phyloP scores from a whole-genome alignment of 2,888 invertebrate genomes.

The Orchestes rusci region DNA sequence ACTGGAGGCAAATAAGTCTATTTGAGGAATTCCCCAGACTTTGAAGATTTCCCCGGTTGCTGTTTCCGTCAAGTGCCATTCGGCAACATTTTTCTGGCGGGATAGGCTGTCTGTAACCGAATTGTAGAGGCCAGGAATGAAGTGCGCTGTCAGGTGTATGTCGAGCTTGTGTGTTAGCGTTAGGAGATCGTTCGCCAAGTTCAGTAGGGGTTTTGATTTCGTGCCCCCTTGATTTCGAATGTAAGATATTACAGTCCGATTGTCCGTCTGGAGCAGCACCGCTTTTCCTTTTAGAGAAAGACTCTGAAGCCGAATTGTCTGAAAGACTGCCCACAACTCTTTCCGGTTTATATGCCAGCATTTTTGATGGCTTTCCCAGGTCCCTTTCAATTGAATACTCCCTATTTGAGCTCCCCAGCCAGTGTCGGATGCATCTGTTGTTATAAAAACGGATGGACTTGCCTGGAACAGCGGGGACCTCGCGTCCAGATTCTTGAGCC shows the following conservation, averaged over 20 bases:
- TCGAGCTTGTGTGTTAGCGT: too few species aligned
- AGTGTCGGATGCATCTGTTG: not conserved
- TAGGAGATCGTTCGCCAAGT: not conserved
- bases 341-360: not conserved
- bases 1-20: conserved; percentile 24
- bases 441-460: not conserved
- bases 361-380: not conserved
- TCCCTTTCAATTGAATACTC: not conserved
- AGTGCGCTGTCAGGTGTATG: not conserved
- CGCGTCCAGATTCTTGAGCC: not conserved
- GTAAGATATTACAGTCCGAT: not conserved
- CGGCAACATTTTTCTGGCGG: not conserved
- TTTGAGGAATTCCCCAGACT: conserved; percentile 22
- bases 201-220: not conserved
- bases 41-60: not conserved
- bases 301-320: not conserved
- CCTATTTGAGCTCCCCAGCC: conserved; percentile 1
- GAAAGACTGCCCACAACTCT: not conserved
- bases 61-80: not conserved
- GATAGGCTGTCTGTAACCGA: not conserved
- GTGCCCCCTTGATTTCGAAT: not conserved
- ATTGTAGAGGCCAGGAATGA: not conserved
- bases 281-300: not conserved
- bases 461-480: not conserved
- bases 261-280: not conserved